Conservation (phyloP, 2,888 invertebrate species). For the Poecilobothrus nobilitatus region DNA sequence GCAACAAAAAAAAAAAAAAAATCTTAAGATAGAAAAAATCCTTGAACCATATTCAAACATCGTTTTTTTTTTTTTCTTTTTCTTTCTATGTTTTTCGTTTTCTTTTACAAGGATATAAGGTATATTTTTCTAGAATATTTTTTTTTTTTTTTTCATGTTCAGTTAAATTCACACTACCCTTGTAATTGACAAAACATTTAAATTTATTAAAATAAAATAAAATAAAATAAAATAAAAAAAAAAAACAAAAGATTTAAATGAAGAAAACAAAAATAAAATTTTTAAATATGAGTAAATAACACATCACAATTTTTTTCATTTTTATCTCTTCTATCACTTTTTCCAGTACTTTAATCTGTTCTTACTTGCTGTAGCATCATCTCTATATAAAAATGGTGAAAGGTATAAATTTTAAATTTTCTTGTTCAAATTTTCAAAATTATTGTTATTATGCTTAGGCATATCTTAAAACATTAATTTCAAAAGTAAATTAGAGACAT, state of each 20-base stretch:
- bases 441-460: background rate
- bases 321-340: no score
- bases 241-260: no score
- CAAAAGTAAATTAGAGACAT: background rate
- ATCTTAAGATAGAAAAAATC: background rate
- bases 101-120: background rate
- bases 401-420: no score
- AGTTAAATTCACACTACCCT: background rate
- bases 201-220: background rate
- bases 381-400: no score
- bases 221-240: no score
- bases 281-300: no score
- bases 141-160: no score
- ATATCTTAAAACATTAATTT: background rate
- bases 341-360: no score
- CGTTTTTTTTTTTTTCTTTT: background rate
- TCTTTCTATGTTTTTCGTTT: no score
- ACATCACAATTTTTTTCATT: no score
- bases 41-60: background rate
- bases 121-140: background rate
- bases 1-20: background rate
- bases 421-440: background rate
- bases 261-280: no score
- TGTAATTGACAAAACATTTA: slow-evolving; percentile 4
- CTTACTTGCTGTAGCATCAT: no score